These are phyloP conservation scores for Lasioglossum villosulum DNA, from an alignment of 2,888 invertebrate species.

Conservation along the genomic window DNA sequence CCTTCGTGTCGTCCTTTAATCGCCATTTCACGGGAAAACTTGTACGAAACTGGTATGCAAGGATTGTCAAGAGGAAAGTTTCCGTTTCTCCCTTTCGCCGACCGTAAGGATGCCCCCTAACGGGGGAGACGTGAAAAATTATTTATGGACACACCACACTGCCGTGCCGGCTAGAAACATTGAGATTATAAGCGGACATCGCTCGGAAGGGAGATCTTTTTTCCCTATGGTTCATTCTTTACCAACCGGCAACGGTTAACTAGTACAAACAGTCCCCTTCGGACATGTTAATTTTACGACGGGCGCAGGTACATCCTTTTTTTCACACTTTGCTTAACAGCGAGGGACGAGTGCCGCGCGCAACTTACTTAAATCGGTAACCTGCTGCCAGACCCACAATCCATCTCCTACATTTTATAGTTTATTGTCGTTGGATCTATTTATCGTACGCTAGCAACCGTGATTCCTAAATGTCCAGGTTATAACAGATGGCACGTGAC, in stretches of 20 bases:
- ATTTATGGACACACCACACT: slow-evolving; percentile 62
- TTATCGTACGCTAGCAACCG: not conserved
- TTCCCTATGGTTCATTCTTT: slow-evolving; percentile 39
- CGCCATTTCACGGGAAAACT: slow-evolving; percentile 66
- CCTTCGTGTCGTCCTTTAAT: slow-evolving; percentile 67
- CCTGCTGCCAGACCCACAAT: not conserved
- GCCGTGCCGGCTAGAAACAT: slow-evolving; percentile 47
- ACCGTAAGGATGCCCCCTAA: slow-evolving; percentile 42
- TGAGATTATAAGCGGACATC: slow-evolving; percentile 60
- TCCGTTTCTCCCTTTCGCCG: slow-evolving; percentile 61
- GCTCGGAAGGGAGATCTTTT: slow-evolving; percentile 54
- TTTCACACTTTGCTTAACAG: not conserved
- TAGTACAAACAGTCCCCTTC: slow-evolving; percentile 24
- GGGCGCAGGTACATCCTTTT: not conserved
- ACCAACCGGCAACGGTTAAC: slow-evolving; percentile 37
- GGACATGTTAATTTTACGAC: slow-evolving; percentile 49
- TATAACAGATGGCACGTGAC: not conserved
- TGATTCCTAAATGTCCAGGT: not conserved
- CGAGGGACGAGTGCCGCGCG: not conserved
- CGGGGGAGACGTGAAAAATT: slow-evolving; percentile 45
- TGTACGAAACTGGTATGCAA: slow-evolving; percentile 67
- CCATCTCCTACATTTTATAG: not conserved
- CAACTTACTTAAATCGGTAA: not conserved
- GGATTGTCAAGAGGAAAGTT: slow-evolving; percentile 67
- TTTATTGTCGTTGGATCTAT: not conserved